phyloP scores from a whole-genome alignment of 2,113 vertebrate genomes.

The Mormyrus iriodes region DNA sequence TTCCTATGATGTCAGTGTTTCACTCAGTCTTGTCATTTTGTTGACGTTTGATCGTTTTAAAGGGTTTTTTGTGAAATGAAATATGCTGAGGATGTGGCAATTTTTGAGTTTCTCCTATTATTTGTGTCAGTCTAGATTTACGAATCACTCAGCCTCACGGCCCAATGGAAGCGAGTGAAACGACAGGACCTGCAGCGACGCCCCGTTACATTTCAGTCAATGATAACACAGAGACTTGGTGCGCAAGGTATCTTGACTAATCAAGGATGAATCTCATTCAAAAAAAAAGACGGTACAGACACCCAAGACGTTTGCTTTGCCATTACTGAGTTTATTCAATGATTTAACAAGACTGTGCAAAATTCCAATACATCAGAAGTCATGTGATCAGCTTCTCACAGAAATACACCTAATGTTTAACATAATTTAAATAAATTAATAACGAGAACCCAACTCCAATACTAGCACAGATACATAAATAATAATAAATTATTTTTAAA shows the following conservation, averaged over 20 bases:
- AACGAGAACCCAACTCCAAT: not conserved
- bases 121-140: not conserved
- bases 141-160: not conserved
- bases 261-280: not conserved
- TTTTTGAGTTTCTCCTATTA: not conserved
- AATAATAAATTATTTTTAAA: not conserved
- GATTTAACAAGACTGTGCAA: not conserved
- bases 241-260: not conserved
- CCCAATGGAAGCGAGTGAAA: not conserved
- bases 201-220: not conserved
- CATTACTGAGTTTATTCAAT: constrained; percentile 5
- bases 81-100: not conserved
- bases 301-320: not conserved
- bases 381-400: not conserved
- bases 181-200: not conserved
- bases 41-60: not conserved
- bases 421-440: not conserved
- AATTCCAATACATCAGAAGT: not conserved
- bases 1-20: not conserved
- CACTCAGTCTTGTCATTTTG: not conserved
- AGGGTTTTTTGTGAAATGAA: not conserved
- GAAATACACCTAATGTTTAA: not conserved
- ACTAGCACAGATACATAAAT: not conserved
- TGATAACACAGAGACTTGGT: not conserved
- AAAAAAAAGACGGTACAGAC: not conserved